These are phyloP conservation scores for Drosophila longiperda DNA, from an alignment of 2,888 invertebrate species.

Conservation along the genomic window DNA sequence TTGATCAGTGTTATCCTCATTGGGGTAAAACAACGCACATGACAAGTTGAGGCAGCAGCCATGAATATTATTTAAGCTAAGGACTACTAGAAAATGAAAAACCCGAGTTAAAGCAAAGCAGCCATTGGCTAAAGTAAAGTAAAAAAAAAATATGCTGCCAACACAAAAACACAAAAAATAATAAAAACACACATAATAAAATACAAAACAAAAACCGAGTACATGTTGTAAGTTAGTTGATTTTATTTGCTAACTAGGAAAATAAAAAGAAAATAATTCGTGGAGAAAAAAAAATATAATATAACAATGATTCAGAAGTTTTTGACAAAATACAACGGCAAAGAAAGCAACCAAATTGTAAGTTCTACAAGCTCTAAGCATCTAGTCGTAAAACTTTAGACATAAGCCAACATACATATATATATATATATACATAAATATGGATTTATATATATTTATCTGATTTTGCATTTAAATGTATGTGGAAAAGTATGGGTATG, in stretches of 20 bases:
- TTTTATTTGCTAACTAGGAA: constrained; percentile 68
- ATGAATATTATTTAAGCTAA: constrained; percentile 20
- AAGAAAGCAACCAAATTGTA: constrained; percentile 52
- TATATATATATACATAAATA: constrained; percentile 1
- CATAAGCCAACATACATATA: constrained; percentile 21
- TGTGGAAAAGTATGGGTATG: constrained; percentile 27
- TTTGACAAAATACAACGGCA: constrained; percentile 1
- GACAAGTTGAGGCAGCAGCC: constrained; percentile 72
- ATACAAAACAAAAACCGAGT: constrained; percentile 51
- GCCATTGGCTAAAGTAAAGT: constrained; percentile 32
- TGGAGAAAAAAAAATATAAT: background rate
- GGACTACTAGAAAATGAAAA: constrained; percentile 28
- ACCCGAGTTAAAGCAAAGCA: constrained; percentile 11
- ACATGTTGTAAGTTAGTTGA: constrained; percentile 74
- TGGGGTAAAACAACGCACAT: constrained; percentile 78
- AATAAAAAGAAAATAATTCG: constrained; percentile 19
- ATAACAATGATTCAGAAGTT: background rate
- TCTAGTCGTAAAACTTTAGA: constrained; percentile 58
- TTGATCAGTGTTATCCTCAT: constrained; percentile 77
- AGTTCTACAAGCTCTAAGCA: constrained; percentile 75
- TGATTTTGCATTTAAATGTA: constrained; percentile 23
- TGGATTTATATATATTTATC: constrained; percentile 25
- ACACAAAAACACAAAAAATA: constrained; percentile 35
- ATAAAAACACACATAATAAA: constrained; percentile 3
- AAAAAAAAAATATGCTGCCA: constrained; percentile 44